Base-by-base conservation (phyloP, 2,888 invertebrate genomes). In the Dryobota labecula region DNA sequence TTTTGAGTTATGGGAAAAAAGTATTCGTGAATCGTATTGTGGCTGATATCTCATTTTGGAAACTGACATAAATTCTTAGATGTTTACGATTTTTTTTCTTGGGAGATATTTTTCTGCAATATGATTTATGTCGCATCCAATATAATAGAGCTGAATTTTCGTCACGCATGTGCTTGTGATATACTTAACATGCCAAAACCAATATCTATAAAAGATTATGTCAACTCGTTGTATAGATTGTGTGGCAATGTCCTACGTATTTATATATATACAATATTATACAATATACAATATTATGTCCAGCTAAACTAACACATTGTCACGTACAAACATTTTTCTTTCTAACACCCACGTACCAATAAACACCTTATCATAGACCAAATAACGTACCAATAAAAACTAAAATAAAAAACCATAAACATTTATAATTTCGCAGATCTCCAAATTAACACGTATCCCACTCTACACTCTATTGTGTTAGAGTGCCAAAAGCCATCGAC, bases 381-480 rank as follows among this genome's bases (percentile, higher is more conserved):
- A 58, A 81, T 65, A 24, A 56, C 53, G 24, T 51, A 51, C 56
- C 60, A 73, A 76, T 68, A 80, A 80, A 73, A 73, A 49, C 60
- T 47, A 66, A 70, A 84, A 73, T 41, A 56, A 65, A 65, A 69
- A 53, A 1, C 57, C 53, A 79, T 70, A 78, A 83, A 76, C 47
- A 79, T 73, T 73, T 67, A 77, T 61, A 78, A 80, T 82, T 76
- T 76, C 61, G 74, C 78, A 71, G 27, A 70, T 73, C 70, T 84
- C 82, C 61, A 89, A 91, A 92, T 91, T 89, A 90, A 91, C 90
- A 90, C 87, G 81, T 91, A 85, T 81, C 83, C 78, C 85, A 84
- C 47, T 81, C 80, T 86, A 84, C 78, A 78, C 41, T 70, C 69
- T 61, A 72, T 79, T 74, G 83, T 84, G 70, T 84, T 75, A 74